phyloP scores from a whole-genome alignment of 2,113 vertebrate genomes.

The Hemicordylus capensis region DNA sequence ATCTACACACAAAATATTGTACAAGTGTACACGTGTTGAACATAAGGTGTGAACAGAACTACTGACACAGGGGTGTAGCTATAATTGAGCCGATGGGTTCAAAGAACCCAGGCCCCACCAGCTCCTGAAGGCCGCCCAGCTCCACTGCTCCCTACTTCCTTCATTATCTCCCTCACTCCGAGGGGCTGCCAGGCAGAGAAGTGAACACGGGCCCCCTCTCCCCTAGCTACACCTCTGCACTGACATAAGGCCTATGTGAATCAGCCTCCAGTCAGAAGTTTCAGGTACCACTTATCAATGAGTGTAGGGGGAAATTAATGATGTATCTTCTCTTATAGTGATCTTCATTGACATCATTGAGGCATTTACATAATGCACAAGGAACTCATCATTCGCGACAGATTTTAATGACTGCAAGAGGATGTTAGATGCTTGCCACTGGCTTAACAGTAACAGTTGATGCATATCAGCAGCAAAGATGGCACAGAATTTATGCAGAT shows the following conservation, averaged over 20 bases:
- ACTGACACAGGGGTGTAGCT: too few relatives aligned
- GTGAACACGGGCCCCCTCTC: too few relatives aligned
- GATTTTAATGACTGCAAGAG: neutral
- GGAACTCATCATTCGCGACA: neutral
- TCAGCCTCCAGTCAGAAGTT: neutral
- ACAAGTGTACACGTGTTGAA: too few relatives aligned
- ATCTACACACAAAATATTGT: too few relatives aligned
- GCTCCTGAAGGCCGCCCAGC: too few relatives aligned
- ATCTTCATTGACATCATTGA: neutral
- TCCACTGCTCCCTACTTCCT: too few relatives aligned
- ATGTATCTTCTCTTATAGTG: neutral
- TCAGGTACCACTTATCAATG: neutral
- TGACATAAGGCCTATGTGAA: neutral
- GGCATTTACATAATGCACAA: neutral
- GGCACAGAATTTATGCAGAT: conserved; percentile 5
- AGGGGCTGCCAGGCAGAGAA: too few relatives aligned
- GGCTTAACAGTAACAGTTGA: neutral
- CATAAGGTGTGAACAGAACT: too few relatives aligned
- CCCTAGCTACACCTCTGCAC: too few relatives aligned
- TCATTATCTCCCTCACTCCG: too few relatives aligned
- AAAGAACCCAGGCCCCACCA: too few relatives aligned
- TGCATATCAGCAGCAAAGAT: neutral
- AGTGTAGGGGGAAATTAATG: neutral
- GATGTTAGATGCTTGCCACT: neutral
- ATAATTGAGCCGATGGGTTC: too few relatives aligned